Evolutionary conservation across 2,113 vertebrate genomes (phyloP).

Genomic region (Sinocyclocheilus maitianheensis): DNA sequence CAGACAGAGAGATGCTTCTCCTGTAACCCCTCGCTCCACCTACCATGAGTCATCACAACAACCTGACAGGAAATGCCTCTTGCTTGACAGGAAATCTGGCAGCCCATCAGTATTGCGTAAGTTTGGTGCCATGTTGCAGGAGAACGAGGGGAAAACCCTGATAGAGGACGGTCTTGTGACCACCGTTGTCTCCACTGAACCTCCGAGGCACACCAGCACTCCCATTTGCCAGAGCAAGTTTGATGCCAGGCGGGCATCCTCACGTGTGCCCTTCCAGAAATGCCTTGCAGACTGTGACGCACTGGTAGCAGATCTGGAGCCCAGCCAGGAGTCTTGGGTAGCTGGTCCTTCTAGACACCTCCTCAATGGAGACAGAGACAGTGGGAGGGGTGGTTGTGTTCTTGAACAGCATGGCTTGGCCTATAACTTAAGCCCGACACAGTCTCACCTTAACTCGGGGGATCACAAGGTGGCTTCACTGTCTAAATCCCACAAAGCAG

Average conservation of each 20-base stretch:
- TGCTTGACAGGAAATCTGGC: slow-evolving; percentile 67
- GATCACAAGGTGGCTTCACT: slow-evolving; percentile 19
- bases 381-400: slow-evolving; percentile 18
- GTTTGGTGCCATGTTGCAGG: slow-evolving; percentile 71
- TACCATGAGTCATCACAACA: slow-evolving; percentile 67
- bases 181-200: slow-evolving; percentile 65
- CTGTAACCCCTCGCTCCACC: slow-evolving; percentile 76
- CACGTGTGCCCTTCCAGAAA: slow-evolving; percentile 73
- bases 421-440: background rate
- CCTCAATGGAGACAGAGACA: slow-evolving; percentile 38
- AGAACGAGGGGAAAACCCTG: slow-evolving; percentile 75
- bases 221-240: slow-evolving; percentile 75
- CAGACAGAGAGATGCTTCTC: slow-evolving; percentile 72
- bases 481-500: slow-evolving; percentile 20
- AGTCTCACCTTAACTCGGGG: background rate
- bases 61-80: slow-evolving; percentile 67
- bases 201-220: slow-evolving; percentile 61
- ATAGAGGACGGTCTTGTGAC: slow-evolving; percentile 70
- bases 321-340: slow-evolving; percentile 56
- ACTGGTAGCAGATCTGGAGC: slow-evolving; percentile 66
- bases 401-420: slow-evolving; percentile 3
- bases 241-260: slow-evolving; percentile 64
- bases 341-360: slow-evolving; percentile 3
- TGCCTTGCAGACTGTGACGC: slow-evolving; percentile 73
- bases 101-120: slow-evolving; percentile 74